These are phyloP conservation scores for Columba janthina DNA, from an alignment of 2,113 vertebrate species.

Conservation along the genomic window DNA sequence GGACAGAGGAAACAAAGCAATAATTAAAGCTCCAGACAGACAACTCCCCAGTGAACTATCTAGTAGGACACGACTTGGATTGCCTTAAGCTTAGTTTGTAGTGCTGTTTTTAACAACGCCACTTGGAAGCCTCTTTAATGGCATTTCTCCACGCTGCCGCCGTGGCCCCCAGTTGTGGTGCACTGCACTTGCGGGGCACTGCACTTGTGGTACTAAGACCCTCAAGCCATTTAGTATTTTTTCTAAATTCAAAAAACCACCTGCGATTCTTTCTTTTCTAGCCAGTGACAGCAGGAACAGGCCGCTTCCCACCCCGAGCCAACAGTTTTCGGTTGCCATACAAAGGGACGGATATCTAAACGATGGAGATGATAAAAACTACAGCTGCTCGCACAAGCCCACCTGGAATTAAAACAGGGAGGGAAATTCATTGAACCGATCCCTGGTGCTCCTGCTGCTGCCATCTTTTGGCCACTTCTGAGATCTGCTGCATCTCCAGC, in stretches of 20 bases:
- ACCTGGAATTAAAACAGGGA: not conserved
- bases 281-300: not conserved
- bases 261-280: not conserved
- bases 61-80: not conserved
- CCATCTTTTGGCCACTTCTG: not conserved
- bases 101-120: not conserved
- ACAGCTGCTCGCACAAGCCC: not conserved
- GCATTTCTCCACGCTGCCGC: slow-evolving; percentile 17
- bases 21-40: slow-evolving; percentile 47
- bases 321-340: not conserved
- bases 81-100: slow-evolving; percentile 61
- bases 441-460: not conserved
- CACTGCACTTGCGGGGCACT: slow-evolving; percentile 81
- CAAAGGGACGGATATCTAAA: not conserved
- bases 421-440: not conserved
- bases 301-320: not conserved
- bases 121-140: not conserved
- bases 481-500: not conserved
- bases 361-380: not conserved
- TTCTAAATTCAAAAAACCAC: not conserved
- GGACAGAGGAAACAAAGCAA: slow-evolving; percentile 71
- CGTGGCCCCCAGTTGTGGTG: slow-evolving; percentile 52
- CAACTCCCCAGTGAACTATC: not conserved
- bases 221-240: slow-evolving; percentile 3
- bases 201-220: slow-evolving; percentile 76